Evolutionary conservation across 2,797 vertebrate species (phyloP).

Genomic region (Gorsachius magnificus): DNA sequence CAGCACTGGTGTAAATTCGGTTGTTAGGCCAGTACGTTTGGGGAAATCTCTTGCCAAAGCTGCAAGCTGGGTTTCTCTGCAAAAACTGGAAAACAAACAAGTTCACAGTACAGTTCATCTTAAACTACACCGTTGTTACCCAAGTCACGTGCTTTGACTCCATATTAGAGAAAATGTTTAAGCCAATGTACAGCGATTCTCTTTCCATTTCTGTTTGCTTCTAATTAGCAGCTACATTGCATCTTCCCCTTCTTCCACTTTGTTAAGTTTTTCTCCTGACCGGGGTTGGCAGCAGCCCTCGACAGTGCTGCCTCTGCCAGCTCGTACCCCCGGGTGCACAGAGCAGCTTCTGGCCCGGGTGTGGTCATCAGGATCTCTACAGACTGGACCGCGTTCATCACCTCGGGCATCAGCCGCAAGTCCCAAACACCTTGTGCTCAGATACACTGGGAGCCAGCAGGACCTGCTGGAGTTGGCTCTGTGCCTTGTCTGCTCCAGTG

Average conservation of each 20-base stretch:
- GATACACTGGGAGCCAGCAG: background rate
- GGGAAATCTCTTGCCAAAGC: constrained; percentile 53
- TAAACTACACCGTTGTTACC: background rate
- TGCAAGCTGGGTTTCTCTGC: constrained; percentile 38
- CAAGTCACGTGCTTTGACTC: background rate
- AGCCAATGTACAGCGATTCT: background rate
- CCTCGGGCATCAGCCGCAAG: background rate
- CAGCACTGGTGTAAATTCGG: constrained; percentile 62
- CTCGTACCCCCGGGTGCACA: rapidly evolving
- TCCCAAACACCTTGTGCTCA: background rate
- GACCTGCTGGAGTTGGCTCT: rapidly evolving
- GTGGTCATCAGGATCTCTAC: background rate
- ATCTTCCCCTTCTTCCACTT: background rate
- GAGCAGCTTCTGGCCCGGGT: background rate
- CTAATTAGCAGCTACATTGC: background rate
- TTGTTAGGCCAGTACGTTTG: constrained; percentile 57
- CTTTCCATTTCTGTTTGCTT: background rate
- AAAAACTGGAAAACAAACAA: constrained; percentile 34
- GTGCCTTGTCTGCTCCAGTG: rapidly evolving
- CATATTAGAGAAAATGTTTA: background rate
- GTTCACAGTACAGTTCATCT: rapidly evolving
- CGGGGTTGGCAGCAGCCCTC: background rate
- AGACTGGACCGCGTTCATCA: background rate
- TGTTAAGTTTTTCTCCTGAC: background rate
- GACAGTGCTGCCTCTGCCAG: background rate